Conservation (phyloP, 1,140 invertebrate species). For the Monomorium pharaonis region DNA sequence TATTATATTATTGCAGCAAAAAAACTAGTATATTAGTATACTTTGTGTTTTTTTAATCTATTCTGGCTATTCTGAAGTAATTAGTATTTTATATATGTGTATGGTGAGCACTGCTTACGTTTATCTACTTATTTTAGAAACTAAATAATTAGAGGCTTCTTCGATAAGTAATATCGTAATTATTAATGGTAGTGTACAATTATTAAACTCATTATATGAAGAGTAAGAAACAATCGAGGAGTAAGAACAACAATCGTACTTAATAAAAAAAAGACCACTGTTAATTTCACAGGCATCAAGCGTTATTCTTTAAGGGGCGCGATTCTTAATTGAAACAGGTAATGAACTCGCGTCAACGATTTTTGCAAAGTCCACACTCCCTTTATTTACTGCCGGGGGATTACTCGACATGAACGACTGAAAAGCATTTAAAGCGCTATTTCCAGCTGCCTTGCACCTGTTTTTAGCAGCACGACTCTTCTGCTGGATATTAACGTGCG, state of each 20-base stretch:
- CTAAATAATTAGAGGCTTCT: too few species aligned
- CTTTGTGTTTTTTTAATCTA: too few species aligned
- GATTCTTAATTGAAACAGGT: background rate
- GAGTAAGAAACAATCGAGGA: too few species aligned
- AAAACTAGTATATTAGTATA: too few species aligned
- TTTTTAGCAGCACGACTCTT: constrained; percentile 1
- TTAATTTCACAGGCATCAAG: background rate
- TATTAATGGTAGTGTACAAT: too few species aligned
- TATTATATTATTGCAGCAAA: too few species aligned
- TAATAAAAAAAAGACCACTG: background rate
- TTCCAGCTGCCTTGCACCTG: constrained; percentile 20
- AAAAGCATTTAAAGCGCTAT: constrained; percentile 12
- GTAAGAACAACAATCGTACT: background rate
- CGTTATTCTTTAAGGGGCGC: background rate
- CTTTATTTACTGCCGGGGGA: background rate
- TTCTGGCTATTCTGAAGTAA: too few species aligned
- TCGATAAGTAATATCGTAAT: too few species aligned
- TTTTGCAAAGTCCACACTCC: background rate
- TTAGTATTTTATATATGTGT: too few species aligned
- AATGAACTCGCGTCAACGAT: background rate
- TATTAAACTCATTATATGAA: too few species aligned
- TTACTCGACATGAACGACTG: background rate
- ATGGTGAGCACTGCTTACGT: too few species aligned
- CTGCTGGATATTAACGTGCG: background rate
- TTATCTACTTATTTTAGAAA: too few species aligned